phyloP scores from a whole-genome alignment of 2,888 invertebrate species.

The Pocota personata region DNA sequence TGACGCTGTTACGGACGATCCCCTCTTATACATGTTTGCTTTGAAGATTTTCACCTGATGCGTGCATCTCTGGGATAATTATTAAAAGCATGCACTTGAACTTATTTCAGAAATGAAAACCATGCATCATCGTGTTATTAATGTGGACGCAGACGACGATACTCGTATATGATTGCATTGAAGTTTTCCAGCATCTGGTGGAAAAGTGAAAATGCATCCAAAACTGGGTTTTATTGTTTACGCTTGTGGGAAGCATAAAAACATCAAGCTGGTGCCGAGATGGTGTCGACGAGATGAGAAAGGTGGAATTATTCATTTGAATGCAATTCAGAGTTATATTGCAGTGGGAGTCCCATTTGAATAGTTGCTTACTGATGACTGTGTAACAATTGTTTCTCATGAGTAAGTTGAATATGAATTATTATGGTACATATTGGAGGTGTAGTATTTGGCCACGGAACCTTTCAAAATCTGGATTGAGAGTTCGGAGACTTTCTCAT shows the following conservation, averaged over 20 bases:
- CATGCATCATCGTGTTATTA: not conserved
- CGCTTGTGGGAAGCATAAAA: slow-evolving; percentile 10
- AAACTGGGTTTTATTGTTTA: slow-evolving; percentile 20
- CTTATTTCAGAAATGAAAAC: slow-evolving; percentile 34
- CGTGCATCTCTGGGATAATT: slow-evolving; percentile 15
- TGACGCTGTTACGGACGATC: not conserved
- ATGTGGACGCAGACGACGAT: slow-evolving; percentile 6
- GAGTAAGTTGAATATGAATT: not conserved
- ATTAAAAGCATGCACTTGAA: slow-evolving; percentile 66
- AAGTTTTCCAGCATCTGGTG: not conserved
- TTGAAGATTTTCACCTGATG: slow-evolving; percentile 36
- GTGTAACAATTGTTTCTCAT: not conserved
- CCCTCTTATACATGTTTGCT: slow-evolving; percentile 9
- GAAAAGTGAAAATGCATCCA: slow-evolving; percentile 43
- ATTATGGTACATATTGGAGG: not conserved
- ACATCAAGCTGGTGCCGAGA: not conserved
- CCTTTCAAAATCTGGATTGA: not conserved
- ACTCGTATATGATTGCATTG: not conserved
- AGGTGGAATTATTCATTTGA: not conserved
- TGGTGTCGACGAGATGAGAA: slow-evolving; percentile 4
- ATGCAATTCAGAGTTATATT: not conserved
- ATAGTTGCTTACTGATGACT: not conserved
- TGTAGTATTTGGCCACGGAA: not conserved
- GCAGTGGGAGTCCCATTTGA: not conserved
- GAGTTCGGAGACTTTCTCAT: not conserved